phyloP scores from a whole-genome alignment of 1,140 invertebrate genomes.

The Philotrypesis tridentata region DNA sequence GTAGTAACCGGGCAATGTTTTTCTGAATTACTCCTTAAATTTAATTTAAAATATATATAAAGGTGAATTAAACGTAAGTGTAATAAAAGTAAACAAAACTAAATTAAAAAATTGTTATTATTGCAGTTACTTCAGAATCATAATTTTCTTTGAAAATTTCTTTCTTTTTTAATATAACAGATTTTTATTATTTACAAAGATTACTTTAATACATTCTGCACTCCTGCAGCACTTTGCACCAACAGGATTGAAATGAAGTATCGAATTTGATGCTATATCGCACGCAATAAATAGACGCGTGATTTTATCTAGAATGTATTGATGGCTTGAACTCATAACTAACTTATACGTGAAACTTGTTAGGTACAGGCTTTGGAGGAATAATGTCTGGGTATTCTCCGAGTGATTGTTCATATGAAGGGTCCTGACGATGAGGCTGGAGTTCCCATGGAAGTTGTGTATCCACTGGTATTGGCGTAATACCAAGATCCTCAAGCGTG shows the following conservation, averaged over 20 bases:
- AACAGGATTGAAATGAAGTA: slow-evolving; percentile 3
- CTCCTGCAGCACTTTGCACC: background rate
- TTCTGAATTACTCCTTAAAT: too few species aligned
- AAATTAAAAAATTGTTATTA: slow-evolving; percentile 26
- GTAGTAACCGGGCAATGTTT: too few species aligned
- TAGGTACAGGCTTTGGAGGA: slow-evolving; percentile 37
- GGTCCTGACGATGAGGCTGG: slow-evolving; percentile 76
- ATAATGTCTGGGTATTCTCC: slow-evolving; percentile 79
- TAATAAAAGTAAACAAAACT: slow-evolving; percentile 26
- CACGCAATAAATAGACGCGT: slow-evolving; percentile 2
- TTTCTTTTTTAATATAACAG: slow-evolving; percentile 27
- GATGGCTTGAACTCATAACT: background rate
- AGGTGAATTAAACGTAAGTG: background rate
- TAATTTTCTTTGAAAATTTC: background rate
- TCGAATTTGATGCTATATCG: background rate
- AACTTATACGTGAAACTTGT: background rate
- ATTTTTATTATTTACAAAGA: slow-evolving; percentile 47
- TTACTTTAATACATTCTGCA: slow-evolving; percentile 11
- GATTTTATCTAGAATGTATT: slow-evolving; percentile 24
- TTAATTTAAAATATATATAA: too few species aligned
- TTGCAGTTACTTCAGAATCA: background rate
- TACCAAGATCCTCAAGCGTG: slow-evolving; percentile 90
- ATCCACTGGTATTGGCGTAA: slow-evolving; percentile 84
- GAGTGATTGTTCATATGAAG: slow-evolving; percentile 84
- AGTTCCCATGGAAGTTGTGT: slow-evolving; percentile 86